Evolutionary conservation across 2,113 vertebrate genomes (phyloP).

Genomic region (Seriola aureovittata): DNA sequence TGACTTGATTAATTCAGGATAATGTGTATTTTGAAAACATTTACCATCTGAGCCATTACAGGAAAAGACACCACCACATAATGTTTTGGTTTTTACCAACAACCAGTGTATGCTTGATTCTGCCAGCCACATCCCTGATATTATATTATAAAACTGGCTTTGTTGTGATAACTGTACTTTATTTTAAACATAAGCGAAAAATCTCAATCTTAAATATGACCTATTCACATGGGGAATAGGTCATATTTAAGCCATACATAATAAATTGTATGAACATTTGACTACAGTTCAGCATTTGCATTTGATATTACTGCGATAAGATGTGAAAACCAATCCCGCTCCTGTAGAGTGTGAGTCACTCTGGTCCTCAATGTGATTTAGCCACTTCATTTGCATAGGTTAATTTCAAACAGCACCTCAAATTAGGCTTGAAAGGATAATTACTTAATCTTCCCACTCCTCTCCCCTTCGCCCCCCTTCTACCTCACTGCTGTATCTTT

Average conservation of each 20-base stretch:
- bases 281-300: slow-evolving; percentile 20
- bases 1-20: neutral
- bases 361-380: slow-evolving; percentile 81
- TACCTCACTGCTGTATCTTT: slow-evolving; percentile 67
- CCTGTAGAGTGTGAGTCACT: slow-evolving; percentile 67
- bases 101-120: neutral
- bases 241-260: neutral
- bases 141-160: neutral
- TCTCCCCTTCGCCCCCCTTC: slow-evolving; percentile 48
- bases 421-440: slow-evolving; percentile 98
- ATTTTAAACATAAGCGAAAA: neutral
- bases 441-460: slow-evolving; percentile 91
- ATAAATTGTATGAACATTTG: slow-evolving; percentile 2
- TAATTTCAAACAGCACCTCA: slow-evolving; percentile 96
- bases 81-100: too few relatives aligned
- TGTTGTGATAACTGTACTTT: neutral
- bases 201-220: neutral
- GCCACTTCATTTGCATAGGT: slow-evolving; percentile 92
- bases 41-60: neutral
- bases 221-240: neutral
- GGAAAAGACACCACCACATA: too few relatives aligned
- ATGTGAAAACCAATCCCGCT: slow-evolving; percentile 54
- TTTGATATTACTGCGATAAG: slow-evolving; percentile 62
- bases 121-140: too few relatives aligned
- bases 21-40: neutral